Evolutionary conservation across 1,140 invertebrate species (phyloP), one percentile per base, ranked within the genome.

Genomic region (Magallana angulata): DNA sequence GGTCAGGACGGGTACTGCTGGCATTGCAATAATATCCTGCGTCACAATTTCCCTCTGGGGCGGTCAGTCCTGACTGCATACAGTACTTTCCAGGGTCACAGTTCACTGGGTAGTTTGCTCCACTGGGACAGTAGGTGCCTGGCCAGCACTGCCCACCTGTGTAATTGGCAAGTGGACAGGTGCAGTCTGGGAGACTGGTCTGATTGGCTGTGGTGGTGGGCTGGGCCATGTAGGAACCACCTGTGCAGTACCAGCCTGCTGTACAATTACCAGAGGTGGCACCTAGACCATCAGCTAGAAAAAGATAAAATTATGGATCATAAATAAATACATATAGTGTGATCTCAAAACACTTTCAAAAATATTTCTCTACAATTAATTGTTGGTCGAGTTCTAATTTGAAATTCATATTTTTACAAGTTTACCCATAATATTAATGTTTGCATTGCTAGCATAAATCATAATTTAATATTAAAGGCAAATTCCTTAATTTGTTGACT

Each of bases 121-220:
- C 93, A 36, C 76, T 81, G 4, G 92, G 92, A 86, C 93, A 94
- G 87, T 93, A 94, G 8, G 92, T 93, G 6, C 93, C 93, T n/a
- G 93, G 92, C 93, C 92, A 93, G 89, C 93, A 94, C 85, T 91
- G 86, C n/a, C 93, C 93, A 57, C 93, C 93, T 48, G 92, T 94
- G 87, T 93, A 93, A 90, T 93, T 93, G 60, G 88, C 89, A 7
- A 90, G 62, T 24, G 93, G 93, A 85, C 93, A 94, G 57, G 89
- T 91, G 82, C 93, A 94, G 64, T 90, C 89, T 0, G 93, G 85
- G 7, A 92, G 88, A 62, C 87, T 87, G 14, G 92, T 93, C 2
- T 91, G 86, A 81, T 93, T 93, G 64, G 82, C 85, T 7, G 84
- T 84, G 9, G 86, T 84, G 12, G 89, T 86, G 7, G 94, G 94